Conservation (phyloP, 1,140 invertebrate genomes). For the Caenorhabditis latens region DNA sequence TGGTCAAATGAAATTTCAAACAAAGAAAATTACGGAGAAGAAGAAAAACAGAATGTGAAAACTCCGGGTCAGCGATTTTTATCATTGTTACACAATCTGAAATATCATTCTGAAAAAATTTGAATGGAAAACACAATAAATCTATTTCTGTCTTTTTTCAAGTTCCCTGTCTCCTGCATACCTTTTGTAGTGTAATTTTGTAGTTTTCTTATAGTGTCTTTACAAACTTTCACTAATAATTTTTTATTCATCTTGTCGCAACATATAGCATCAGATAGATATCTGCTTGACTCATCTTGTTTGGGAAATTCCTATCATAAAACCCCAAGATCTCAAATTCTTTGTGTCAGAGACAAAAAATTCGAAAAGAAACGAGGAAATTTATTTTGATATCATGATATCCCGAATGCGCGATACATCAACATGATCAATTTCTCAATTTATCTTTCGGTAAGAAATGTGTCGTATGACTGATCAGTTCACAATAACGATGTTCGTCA, state of each 20-base stretch:
- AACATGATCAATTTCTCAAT: slow-evolving; percentile 52
- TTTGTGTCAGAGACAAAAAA: background rate
- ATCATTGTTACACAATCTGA: no score
- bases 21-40: slow-evolving; percentile 48
- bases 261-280: background rate
- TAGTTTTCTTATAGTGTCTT: background rate
- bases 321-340: slow-evolving; percentile 31
- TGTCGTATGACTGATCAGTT: slow-evolving; percentile 56
- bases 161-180: background rate
- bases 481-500: slow-evolving; percentile 55
- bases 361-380: background rate
- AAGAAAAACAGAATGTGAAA: background rate
- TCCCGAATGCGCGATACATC: slow-evolving; percentile 40
- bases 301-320: slow-evolving; percentile 25
- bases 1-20: background rate
- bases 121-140: no score
- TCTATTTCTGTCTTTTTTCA: no score
- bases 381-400: background rate
- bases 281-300: background rate
- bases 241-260: background rate
- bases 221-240: background rate
- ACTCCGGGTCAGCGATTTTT: background rate
- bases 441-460: slow-evolving; percentile 16
- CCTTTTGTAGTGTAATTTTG: background rate
- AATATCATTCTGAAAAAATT: no score